phyloP scores from a whole-genome alignment of 1,140 invertebrate species.

The Zelostemma sp. region DNA sequence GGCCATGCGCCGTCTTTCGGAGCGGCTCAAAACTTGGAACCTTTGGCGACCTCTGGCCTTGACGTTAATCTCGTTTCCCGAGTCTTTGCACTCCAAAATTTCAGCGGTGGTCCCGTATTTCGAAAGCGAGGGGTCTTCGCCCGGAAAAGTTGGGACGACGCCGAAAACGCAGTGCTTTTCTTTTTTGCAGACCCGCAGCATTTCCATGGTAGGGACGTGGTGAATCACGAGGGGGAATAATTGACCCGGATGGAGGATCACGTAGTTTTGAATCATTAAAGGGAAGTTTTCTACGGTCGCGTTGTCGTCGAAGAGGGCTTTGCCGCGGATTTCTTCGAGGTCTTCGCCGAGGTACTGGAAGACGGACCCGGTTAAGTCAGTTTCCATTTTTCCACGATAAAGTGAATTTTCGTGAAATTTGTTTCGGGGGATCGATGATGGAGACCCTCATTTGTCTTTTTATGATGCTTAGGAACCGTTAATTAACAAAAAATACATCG shows the following conservation, averaged over 20 bases:
- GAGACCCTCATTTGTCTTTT: no score
- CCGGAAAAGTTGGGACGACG: conserved; percentile 16
- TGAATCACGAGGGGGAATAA: conserved; percentile 30
- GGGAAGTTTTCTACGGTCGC: conserved; percentile 31
- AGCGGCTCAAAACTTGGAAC: conserved; percentile 22
- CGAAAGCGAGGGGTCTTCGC: conserved; percentile 8
- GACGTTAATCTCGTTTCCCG: conserved; percentile 15
- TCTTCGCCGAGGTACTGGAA: conserved; percentile 33
- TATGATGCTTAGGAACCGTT: no score
- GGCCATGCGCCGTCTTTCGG: not conserved
- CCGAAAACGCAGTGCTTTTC: conserved; percentile 28
- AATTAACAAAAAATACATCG: no score
- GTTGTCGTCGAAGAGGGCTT: conserved; percentile 31
- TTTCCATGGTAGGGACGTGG: conserved; percentile 3
- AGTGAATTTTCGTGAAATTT: no score
- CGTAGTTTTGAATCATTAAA: conserved; percentile 21
- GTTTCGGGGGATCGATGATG: no score
- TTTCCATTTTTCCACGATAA: no score
- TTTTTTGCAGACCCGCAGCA: conserved; percentile 24
- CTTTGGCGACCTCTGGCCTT: conserved; percentile 22
- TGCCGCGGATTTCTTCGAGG: conserved; percentile 35
- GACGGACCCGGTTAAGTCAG: no score
- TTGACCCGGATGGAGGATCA: conserved; percentile 39
- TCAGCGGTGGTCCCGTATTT: conserved; percentile 31
- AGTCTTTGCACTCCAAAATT: conserved; percentile 27